These are phyloP conservation scores for Sphecodes monilicornis DNA, from an alignment of 2,888 invertebrate species.

Conservation along the genomic window DNA sequence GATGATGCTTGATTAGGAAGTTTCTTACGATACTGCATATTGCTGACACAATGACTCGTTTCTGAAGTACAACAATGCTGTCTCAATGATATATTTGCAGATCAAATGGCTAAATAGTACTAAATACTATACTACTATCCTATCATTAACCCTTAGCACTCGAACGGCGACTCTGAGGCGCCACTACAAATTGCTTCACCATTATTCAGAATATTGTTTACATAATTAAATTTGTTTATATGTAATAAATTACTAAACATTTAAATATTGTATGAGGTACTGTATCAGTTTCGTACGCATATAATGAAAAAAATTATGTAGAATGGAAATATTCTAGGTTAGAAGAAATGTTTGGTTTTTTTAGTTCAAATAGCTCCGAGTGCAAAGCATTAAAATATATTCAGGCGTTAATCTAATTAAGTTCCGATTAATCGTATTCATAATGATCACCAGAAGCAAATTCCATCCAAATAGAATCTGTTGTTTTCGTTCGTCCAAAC, in stretches of 20 bases:
- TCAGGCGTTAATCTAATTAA: background rate
- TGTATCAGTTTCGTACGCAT: too few relatives aligned
- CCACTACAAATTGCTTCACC: too few relatives aligned
- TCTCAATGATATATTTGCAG: background rate
- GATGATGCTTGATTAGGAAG: background rate
- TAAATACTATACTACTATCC: background rate
- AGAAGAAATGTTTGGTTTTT: too few relatives aligned
- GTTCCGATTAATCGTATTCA: background rate
- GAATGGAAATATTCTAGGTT: too few relatives aligned
- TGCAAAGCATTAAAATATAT: background rate
- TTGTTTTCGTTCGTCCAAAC: background rate
- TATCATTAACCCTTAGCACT: too few relatives aligned
- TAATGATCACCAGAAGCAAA: background rate
- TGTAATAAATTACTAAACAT: too few relatives aligned
- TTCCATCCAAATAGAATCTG: background rate
- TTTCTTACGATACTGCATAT: background rate
- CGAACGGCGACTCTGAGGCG: too few relatives aligned
- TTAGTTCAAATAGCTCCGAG: too few relatives aligned
- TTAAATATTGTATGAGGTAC: too few relatives aligned
- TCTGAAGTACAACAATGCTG: background rate
- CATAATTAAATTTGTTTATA: too few relatives aligned
- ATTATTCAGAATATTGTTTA: too few relatives aligned
- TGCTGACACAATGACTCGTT: background rate
- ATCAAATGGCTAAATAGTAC: background rate
- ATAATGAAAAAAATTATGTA: too few relatives aligned